phyloP scores from a whole-genome alignment of 2,797 vertebrate genomes.

The Alca torda region DNA sequence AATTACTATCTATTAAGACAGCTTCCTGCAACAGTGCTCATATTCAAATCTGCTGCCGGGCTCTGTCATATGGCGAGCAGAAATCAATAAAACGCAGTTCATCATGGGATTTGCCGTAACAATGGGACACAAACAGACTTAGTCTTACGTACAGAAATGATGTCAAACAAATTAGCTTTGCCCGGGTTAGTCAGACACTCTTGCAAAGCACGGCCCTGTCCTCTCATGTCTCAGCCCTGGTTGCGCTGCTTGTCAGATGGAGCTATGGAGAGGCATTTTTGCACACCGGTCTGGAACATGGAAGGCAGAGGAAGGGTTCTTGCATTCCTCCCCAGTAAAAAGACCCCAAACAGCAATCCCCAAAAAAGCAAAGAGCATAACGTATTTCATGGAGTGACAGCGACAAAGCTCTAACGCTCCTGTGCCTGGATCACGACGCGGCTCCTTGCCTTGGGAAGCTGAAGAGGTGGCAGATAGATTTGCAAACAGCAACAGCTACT shows the following conservation, averaged over 20 bases:
- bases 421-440: rapidly evolving
- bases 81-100: background rate
- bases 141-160: background rate
- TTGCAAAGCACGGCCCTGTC: background rate
- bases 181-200: background rate
- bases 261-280: background rate
- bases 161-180: conserved; percentile 25
- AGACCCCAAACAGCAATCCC: rapidly evolving
- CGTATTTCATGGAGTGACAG: background rate
- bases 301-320: background rate
- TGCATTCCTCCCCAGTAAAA: background rate
- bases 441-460: background rate
- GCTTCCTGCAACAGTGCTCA: background rate
- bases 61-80: background rate
- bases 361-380: background rate
- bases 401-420: background rate
- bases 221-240: background rate
- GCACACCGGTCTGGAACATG: no score
- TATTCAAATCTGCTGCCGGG: background rate
- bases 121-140: background rate
- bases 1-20: background rate
- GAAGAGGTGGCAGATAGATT: background rate
- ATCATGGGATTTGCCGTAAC: background rate
- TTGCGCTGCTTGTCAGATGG: background rate
- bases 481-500: background rate